phyloP scores from a whole-genome alignment of 2,888 invertebrate genomes.

The Protophormia terraenovae region DNA sequence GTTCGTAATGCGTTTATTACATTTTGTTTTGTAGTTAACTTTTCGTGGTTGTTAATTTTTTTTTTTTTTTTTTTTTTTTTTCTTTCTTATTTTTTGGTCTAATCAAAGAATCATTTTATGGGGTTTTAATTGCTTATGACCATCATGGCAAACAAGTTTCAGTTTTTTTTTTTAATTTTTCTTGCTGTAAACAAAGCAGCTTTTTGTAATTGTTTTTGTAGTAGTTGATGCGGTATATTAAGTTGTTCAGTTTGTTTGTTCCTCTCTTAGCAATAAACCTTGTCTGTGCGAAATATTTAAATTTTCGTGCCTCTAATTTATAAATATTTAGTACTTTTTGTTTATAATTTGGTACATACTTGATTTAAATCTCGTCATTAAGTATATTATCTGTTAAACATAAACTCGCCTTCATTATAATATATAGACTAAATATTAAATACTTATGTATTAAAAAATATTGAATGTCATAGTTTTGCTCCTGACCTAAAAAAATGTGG shows the following conservation, averaged over 20 bases:
- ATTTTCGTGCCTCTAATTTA: too few relatives aligned
- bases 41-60: background rate
- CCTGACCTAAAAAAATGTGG: too few relatives aligned
- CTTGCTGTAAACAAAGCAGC: background rate
- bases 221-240: background rate
- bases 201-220: background rate
- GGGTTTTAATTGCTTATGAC: constrained; percentile 17
- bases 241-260: background rate
- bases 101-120: constrained; percentile 27
- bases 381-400: too few relatives aligned
- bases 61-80: background rate
- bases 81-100: background rate
- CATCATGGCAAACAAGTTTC: constrained; percentile 30
- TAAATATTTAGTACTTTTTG: too few relatives aligned
- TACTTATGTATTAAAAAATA: too few relatives aligned
- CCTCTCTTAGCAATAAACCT: background rate
- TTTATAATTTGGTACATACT: too few relatives aligned
- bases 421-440: too few relatives aligned
- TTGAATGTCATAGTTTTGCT: too few relatives aligned
- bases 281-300: background rate
- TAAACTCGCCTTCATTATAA: too few relatives aligned
- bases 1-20: background rate
- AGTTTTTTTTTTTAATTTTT: background rate
- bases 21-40: background rate
- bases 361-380: too few relatives aligned